These are phyloP conservation scores for Phenganax subtilis DNA, from an alignment of 92 coral and sea anemone genomes.

Conservation along the genomic window DNA sequence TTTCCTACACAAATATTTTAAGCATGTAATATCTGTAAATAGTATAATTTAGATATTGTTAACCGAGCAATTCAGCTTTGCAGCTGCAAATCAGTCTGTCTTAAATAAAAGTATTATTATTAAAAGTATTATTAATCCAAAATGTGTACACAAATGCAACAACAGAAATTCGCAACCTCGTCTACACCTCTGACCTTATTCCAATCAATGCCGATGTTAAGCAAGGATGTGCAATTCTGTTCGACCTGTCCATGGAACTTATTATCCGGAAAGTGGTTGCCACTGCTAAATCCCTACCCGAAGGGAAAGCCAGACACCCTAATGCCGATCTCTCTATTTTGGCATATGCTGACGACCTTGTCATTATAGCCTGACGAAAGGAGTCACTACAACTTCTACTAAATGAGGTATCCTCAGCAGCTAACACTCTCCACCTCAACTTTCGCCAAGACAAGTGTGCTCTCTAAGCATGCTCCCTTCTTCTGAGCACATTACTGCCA, in stretches of 20 bases:
- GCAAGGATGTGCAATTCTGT: constrained; percentile 39
- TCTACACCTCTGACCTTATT: constrained; percentile 5
- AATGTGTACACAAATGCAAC: constrained; percentile 8
- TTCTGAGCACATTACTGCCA: background rate
- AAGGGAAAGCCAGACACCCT: background rate
- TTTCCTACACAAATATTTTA: too few species aligned
- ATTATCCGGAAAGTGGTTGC: constrained; percentile 6
- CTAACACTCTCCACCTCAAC: constrained; percentile 15
- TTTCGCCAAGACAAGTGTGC: constrained; percentile 45
- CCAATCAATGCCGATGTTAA: constrained; percentile 31
- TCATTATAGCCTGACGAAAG: constrained; percentile 14
- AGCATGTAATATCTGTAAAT: too few species aligned
- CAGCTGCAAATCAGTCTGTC: background rate
- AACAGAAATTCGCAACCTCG: background rate
- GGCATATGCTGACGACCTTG: constrained; percentile 40
- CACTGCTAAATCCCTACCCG: background rate
- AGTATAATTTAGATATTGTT: too few species aligned
- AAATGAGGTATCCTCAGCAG: constrained; percentile 20
- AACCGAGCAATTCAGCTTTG: too few species aligned
- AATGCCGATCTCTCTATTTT: constrained; percentile 6
- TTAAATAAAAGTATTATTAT: background rate
- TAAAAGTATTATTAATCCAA: background rate
- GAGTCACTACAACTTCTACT: constrained; percentile 19
- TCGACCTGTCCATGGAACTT: constrained; percentile 33
- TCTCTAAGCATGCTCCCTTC: background rate